phyloP scores from a whole-genome alignment of 2,888 invertebrate species.

The Agonopterix subpropinquella region DNA sequence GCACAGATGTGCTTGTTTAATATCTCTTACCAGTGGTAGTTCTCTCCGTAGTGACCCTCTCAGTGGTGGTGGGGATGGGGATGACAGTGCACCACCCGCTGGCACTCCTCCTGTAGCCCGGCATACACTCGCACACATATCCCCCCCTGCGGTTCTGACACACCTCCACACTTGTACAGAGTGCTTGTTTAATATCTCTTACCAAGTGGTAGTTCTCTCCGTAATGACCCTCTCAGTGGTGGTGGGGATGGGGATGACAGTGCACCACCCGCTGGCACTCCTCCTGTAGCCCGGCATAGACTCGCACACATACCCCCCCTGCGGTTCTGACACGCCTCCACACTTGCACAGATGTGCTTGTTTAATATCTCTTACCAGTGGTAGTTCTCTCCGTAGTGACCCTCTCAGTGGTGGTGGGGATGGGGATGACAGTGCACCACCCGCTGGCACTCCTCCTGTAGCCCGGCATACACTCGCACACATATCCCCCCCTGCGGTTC shows the following conservation, averaged over 20 bases:
- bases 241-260: slow-evolving; percentile 15
- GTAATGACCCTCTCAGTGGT: slow-evolving; percentile 19
- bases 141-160: slow-evolving; percentile 90
- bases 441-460: slow-evolving; percentile 77
- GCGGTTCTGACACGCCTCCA: slow-evolving; percentile 83
- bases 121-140: slow-evolving; percentile 84
- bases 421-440: slow-evolving; percentile 22
- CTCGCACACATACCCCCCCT: slow-evolving; percentile 86
- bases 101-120: slow-evolving; percentile 81
- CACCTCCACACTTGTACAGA: slow-evolving; percentile 67
- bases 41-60: slow-evolving; percentile 18
- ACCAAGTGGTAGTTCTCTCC: slow-evolving; percentile 19
- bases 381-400: slow-evolving; percentile 19
- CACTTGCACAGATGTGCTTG: slow-evolving; percentile 61
- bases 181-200: slow-evolving; percentile 46
- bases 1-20: slow-evolving; percentile 71
- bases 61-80: slow-evolving; percentile 15
- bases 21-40: slow-evolving; percentile 21
- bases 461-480: slow-evolving; percentile 84
- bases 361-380: slow-evolving; percentile 32
- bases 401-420: slow-evolving; percentile 17
- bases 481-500: slow-evolving; percentile 87
- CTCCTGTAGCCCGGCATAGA: slow-evolving; percentile 85
- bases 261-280: slow-evolving; percentile 58
- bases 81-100: slow-evolving; percentile 26